These are phyloP conservation scores for Hydrochoerus hydrochaeris DNA, from an alignment of 2,113 vertebrate species.

Conservation along the genomic window DNA sequence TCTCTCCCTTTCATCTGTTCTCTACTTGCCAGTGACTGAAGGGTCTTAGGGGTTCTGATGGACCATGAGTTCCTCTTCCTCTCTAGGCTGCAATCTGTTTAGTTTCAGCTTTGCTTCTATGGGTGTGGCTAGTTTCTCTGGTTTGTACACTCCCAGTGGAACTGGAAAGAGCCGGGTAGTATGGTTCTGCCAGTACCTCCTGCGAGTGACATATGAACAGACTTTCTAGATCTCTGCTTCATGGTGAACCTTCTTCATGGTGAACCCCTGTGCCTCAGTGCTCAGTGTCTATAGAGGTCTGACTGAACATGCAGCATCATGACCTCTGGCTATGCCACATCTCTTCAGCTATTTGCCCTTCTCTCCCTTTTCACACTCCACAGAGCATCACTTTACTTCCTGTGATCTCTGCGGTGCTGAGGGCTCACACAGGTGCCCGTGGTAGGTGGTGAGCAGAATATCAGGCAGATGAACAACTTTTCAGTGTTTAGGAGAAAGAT, in stretches of 20 bases:
- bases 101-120: background rate
- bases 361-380: background rate
- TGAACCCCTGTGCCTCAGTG: background rate
- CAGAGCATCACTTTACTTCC: background rate
- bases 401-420: background rate
- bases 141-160: background rate
- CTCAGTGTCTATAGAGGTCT: background rate
- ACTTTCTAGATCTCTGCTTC: background rate
- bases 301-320: background rate
- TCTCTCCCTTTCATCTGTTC: background rate
- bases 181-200: background rate
- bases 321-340: background rate
- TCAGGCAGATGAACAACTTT: background rate
- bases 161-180: background rate
- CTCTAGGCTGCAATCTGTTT: background rate
- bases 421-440: background rate
- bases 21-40: background rate
- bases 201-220: background rate
- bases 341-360: background rate
- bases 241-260: background rate
- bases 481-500: background rate
- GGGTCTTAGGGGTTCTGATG: background rate
- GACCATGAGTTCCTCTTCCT: background rate
- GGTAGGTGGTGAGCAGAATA: background rate
- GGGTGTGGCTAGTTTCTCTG: background rate